Conservation (phyloP, 2,113 vertebrate species). For the Gallinago paraguaiae region DNA sequence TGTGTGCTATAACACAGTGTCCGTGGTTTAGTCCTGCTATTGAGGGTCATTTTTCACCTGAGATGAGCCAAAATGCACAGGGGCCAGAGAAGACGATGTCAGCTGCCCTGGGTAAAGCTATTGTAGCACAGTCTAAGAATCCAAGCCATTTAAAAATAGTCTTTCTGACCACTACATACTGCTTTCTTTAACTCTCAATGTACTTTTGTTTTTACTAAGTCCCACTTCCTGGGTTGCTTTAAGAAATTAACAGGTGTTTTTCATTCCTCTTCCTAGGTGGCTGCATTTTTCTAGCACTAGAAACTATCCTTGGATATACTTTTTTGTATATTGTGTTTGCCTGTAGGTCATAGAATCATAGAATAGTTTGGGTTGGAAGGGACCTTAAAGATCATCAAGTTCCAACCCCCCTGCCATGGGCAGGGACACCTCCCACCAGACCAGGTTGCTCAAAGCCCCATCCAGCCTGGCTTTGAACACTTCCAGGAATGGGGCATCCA, state of each 20-base stretch:
- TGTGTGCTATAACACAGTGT: background rate
- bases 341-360: background rate
- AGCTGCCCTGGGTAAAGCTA: background rate
- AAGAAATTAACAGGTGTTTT: background rate
- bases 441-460: no score
- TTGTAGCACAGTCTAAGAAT: background rate
- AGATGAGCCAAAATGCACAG: background rate
- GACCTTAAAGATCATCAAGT: no score
- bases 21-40: background rate
- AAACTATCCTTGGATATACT: background rate
- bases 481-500: no score
- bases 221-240: background rate
- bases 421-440: no score
- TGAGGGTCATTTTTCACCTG: background rate
- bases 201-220: background rate
- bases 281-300: background rate
- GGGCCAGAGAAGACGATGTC: background rate
- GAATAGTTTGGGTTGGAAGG: no score
- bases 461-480: no score
- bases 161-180: background rate
- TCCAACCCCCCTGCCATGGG: no score
- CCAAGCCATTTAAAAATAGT: background rate
- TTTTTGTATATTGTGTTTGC: background rate
- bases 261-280: background rate
- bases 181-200: background rate